Base-by-base conservation (phyloP, 2,113 vertebrate genomes). In the Reinhardtius hippoglossoides region DNA sequence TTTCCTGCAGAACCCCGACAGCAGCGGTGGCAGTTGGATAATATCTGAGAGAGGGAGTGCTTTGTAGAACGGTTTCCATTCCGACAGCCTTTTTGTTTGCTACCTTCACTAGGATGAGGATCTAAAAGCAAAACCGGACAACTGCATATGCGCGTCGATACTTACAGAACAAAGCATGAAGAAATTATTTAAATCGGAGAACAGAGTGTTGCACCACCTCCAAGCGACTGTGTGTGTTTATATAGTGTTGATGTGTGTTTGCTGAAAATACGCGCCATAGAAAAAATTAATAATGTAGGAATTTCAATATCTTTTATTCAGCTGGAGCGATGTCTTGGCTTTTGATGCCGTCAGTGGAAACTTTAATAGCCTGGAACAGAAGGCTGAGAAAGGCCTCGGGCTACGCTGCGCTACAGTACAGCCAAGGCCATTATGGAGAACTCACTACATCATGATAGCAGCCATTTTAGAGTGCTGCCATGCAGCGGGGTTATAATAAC, bases 401-500 rank as follows among this genome's bases (percentile, higher is more conserved):
- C 90, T 74, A 71, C 24, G 21, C 57, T 52, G 85, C 82, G 44
- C 48, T 74, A 61, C 72, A 60, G 85, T 71, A 68, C 71, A 87
- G 84, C 84, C 82, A 89, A 88, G 87, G 84, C 88, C 90, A 93
- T 94, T 93, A 92, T 55, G 80, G 79, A 75, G 78, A 91, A 92
- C 75, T 87, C 89, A 88, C 82, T 89, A 85, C 75, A 94, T 92
- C 90, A 94, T 59, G 76, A 84, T 75, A 86, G 92, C 83, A 77
- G 87, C 89, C 91, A 82, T 93, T 93, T 92, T 89, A 90, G 88
- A 91, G 79, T 82, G 82, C 88, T 89, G 78, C 86, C 85, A 88
- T 79, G 89, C 83, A 87, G 66, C 57, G 62, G 90, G 91, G 92
- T 94, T 94, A 92, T 91, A 94, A 95, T 90, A 95, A 94, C 92